Base-by-base conservation (phyloP, 1,140 invertebrate species). In the Drosophila ambigua region DNA sequence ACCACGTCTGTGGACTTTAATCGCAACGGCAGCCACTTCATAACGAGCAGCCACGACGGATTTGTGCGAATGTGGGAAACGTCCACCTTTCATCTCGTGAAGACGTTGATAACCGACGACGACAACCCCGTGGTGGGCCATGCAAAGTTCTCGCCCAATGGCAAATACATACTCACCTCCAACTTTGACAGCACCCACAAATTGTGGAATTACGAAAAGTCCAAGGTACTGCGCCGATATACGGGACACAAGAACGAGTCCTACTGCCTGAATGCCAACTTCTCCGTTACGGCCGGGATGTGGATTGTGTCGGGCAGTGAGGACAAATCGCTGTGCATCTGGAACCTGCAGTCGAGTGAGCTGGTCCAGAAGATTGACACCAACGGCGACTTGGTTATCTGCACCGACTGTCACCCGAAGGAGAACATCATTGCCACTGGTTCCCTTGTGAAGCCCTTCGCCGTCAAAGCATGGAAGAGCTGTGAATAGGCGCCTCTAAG, bases 271-370 rank as follows among this genome's bases (percentile, higher is more conserved):
- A 46, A 61, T 6, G 59, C 67, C 0, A 88, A 88, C 20, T 88
- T 88, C 31, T 87, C 82, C 1, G 55, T 79, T 2, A 88, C 83
- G 0, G 51, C 60, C 0, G 82, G 83, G 46, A 88, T 76, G 43
- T 87, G 82, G 82, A 72, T 87, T 2, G 71, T 88, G 2, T 78
- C 82, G 16, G 79, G 78, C 35, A 87, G 82, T 50, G 83, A 88
- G 58, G 82, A 87, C 6, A 35, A 50, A 2, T 31, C 41, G 2
- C 28, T 87, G 0, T 75, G 79, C 39, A 78, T 87, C 11, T 87
- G 82, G 82, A 76, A 69, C 48, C 58, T 87, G 20, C 78, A 88
- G 43, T 72, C 43, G 31, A 88, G 61, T 48, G 52, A 88, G 49
- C 44, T 87, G 6, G 83, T 79, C 11, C 82, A 87, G 53, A 72